A percentile compares a stretch with the other conserved stretches of the same genome.
Evolutionary conservation across 2,113 vertebrate species (phyloP).

Genomic region (Macrotus californicus): DNA sequence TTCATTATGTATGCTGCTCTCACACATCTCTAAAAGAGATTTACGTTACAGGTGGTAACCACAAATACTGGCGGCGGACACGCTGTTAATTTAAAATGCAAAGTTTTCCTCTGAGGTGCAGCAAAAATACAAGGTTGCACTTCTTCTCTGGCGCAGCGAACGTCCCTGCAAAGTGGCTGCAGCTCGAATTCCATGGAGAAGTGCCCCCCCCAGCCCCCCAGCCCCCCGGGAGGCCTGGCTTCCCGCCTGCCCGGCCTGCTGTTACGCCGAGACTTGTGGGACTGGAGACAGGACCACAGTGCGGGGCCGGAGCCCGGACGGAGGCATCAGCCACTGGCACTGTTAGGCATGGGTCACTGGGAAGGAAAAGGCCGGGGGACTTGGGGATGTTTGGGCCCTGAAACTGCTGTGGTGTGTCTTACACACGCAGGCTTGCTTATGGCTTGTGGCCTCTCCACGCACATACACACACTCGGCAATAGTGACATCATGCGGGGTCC

Average conservation of each 20-base stretch:
- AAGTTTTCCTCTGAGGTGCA: conserved; percentile 34
- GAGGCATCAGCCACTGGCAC: accelerated
- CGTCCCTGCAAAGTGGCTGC: background rate
- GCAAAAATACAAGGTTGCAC: background rate
- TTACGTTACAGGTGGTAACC: conserved; percentile 49
- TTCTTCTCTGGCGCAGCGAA: background rate
- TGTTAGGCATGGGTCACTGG: accelerated
- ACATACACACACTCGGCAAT: background rate
- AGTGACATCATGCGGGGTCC: accelerated
- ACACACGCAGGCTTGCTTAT: accelerated
- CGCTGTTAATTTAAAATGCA: conserved; percentile 42
- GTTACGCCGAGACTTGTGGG: background rate
- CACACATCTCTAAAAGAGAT: conserved; percentile 46
- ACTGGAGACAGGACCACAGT: too few relatives aligned
- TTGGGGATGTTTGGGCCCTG: background rate
- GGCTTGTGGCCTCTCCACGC: background rate
- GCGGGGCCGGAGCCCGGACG: accelerated
- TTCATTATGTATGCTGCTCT: conserved; percentile 56
- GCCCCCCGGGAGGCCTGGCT: accelerated
- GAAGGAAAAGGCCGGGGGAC: background rate
- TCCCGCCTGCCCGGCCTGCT: background rate
- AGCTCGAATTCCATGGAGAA: accelerated
- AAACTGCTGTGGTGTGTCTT: background rate
- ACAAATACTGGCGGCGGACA: conserved; percentile 51
- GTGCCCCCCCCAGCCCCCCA: background rate